Base-by-base conservation (phyloP, 2,113 vertebrate genomes). In the Arizona elegans region DNA sequence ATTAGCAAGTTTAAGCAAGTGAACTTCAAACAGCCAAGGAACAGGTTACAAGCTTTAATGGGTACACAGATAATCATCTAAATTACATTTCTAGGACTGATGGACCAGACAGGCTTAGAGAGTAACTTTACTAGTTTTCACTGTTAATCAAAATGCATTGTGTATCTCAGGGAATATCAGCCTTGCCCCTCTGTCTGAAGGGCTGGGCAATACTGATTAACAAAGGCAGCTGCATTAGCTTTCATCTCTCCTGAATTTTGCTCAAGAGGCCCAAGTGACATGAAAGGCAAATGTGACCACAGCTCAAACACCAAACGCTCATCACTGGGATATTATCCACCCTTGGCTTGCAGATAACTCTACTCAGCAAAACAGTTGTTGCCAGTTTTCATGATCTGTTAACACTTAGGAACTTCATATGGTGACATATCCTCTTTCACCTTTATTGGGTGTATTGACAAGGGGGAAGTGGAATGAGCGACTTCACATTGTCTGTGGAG, bases 41-140 rank as follows among this genome's bases (percentile, higher is more conserved):
- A 95, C 95, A 94, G 97, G 98, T 98, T 98, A 98, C 97, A 97
- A 96, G 97, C 97, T 97, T 97, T 98, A 97, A 97, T 96, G 96
- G 97, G 96, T 95, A 96, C 88, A 91, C 91, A 97, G 97, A 98
- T 98, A 98, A 98, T 98, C 98, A 98, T 98, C 97, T 98, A 97
- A 98, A 98, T 98, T 98, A 98, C 97, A 97, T 96, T 97, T 98
- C 96, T 97, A 96, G 96, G 96, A 94, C 97, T 98, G 98, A 98
- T 97, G 97, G 96, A 95, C 95, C 95, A 97, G 98, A 98, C 98
- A 98, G 96, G 97, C 96, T 97, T 96, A 96, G 95, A 97, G 94
- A 93, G 94, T 96, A 95, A 96, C 96, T 97, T 97, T 95, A 96
- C 97, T 96, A 97, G 97, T 96, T 95, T 96, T 98, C 89, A 50